Percentiles rank a stretch among this genome's conserved stretches.
phyloP scores from a whole-genome alignment of 2,113 vertebrate species.

The Mugil cephalus region DNA sequence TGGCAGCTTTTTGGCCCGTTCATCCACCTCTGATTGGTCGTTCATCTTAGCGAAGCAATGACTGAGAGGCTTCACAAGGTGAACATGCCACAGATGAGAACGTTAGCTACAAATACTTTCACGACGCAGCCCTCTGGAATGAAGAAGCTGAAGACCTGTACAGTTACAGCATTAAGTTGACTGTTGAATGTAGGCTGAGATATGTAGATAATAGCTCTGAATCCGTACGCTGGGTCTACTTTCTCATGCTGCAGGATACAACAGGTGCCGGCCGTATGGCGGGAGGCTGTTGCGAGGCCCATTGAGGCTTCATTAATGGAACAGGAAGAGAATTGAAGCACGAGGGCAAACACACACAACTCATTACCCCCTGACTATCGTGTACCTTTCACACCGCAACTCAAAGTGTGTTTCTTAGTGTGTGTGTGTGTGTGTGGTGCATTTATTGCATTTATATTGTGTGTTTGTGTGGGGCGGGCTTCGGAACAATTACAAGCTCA shows the following conservation, averaged over 20 bases:
- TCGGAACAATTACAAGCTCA: slow-evolving; percentile 41
- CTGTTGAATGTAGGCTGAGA: background rate
- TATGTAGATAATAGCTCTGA: background rate
- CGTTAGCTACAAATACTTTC: too few species aligned
- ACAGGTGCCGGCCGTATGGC: slow-evolving; percentile 45
- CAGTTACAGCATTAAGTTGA: background rate
- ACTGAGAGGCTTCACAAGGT: too few species aligned
- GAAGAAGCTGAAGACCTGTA: background rate
- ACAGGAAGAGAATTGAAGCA: slow-evolving; percentile 74
- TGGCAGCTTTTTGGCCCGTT: too few species aligned
- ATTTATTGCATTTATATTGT: slow-evolving; percentile 60
- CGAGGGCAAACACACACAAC: slow-evolving; percentile 72
- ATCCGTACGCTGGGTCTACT: slow-evolving; percentile 7
- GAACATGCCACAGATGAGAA: too few species aligned
- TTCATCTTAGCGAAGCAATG: too few species aligned
- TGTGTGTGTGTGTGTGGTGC: slow-evolving; percentile 26
- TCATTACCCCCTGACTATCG: slow-evolving; percentile 70
- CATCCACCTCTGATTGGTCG: too few species aligned
- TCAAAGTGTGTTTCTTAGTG: slow-evolving; percentile 71
- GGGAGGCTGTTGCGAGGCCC: slow-evolving; percentile 47
- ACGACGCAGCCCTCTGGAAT: background rate
- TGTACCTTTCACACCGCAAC: slow-evolving; percentile 78
- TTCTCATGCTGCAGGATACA: slow-evolving; percentile 18
- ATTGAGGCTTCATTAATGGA: slow-evolving; percentile 75
- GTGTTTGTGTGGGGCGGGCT: slow-evolving; percentile 44